Conservation (phyloP, 1,140 invertebrate species). For the Pteromalus puparum region DNA sequence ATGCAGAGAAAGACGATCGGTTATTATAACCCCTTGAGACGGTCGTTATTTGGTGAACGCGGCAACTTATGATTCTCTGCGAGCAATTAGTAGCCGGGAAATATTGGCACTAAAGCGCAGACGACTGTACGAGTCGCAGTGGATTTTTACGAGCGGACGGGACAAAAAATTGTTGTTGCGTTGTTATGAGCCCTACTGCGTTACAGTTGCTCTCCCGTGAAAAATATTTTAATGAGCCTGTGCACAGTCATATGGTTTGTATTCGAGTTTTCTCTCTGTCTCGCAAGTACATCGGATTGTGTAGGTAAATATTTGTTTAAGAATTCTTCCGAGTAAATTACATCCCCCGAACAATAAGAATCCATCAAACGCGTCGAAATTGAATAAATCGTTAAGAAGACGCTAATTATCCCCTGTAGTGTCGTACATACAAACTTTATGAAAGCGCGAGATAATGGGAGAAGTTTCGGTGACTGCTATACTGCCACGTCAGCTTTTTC, state of each 20-base stretch:
- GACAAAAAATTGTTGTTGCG: slow-evolving; percentile 14
- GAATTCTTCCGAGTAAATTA: neutral
- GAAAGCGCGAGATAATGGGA: slow-evolving; percentile 32
- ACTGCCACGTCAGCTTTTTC: slow-evolving; percentile 10
- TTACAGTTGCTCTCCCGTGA: neutral
- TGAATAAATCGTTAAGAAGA: neutral
- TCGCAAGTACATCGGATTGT: neutral
- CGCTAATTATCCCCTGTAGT: too few relatives aligned
- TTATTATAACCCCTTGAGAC: slow-evolving; percentile 35
- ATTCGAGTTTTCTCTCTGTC: neutral
- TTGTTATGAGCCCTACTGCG: neutral
- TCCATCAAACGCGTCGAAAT: neutral
- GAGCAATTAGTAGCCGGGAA: slow-evolving; percentile 37
- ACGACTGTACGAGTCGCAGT: neutral
- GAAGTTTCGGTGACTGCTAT: neutral
- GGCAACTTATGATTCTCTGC: slow-evolving; percentile 36
- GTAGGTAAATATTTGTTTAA: neutral
- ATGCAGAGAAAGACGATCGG: slow-evolving; percentile 32
- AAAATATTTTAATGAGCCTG: slow-evolving; percentile 13
- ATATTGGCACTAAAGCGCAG: slow-evolving; percentile 34
- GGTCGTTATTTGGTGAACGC: neutral
- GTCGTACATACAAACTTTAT: slow-evolving; percentile 21
- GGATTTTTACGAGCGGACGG: neutral
- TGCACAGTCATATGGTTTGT: neutral
- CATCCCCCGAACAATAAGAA: neutral